Percentiles rank a stretch among this genome's conserved stretches.
These are phyloP conservation scores for Pemphigus obesinymphae DNA, from an alignment of 1,140 invertebrate genomes.

Conservation along the genomic window DNA sequence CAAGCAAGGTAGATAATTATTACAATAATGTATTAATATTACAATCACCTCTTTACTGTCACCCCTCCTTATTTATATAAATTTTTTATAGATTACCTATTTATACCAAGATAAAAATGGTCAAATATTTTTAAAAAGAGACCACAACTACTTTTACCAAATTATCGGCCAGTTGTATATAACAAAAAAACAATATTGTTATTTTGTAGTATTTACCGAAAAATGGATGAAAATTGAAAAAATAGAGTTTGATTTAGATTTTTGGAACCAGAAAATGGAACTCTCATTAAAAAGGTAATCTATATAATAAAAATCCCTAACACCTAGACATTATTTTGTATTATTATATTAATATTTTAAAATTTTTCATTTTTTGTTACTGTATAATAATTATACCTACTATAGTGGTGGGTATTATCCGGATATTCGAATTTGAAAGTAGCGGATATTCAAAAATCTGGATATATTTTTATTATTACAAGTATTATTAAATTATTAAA, in stretches of 20 bases:
- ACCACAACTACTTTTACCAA: not conserved
- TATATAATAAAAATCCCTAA: too few relatives aligned
- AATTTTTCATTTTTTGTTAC: too few relatives aligned
- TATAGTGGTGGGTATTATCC: too few relatives aligned
- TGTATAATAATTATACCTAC: too few relatives aligned
- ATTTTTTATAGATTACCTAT: not conserved
- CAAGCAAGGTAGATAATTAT: not conserved
- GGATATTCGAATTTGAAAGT: too few relatives aligned
- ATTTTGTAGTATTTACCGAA: not conserved
- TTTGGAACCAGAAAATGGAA: not conserved
- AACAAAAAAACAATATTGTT: not conserved
- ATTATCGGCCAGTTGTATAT: not conserved
- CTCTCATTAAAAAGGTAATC: not conserved
- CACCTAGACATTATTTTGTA: too few relatives aligned
- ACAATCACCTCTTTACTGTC: not conserved
- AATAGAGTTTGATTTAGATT: not conserved
- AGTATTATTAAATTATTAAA: too few relatives aligned
- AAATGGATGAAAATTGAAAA: not conserved
- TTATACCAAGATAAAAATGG: not conserved
- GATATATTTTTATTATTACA: too few relatives aligned
- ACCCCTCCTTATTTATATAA: too few relatives aligned
- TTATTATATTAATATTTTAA: too few relatives aligned
- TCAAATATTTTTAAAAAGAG: not conserved
- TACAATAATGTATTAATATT: not conserved
- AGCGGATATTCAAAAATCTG: too few relatives aligned